Percentiles rank a stretch among this genome's conserved stretches.
Conservation (phyloP, 2,113 vertebrate genomes). For the Emydocephalus ijimae region DNA sequence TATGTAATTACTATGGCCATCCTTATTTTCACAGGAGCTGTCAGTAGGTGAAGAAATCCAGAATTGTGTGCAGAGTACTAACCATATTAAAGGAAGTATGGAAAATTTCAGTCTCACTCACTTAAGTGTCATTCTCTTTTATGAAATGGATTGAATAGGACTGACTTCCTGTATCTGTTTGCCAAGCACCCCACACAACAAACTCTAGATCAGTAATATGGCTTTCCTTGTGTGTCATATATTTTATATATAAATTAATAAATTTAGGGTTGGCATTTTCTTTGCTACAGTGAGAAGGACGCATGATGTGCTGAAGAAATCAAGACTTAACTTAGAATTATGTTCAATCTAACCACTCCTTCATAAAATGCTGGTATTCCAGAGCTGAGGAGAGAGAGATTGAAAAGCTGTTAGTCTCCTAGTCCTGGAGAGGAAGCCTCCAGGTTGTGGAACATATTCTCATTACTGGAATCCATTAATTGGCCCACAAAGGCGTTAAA, state of each 20-base stretch:
- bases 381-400: background rate
- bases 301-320: slow-evolving; percentile 78
- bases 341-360: background rate
- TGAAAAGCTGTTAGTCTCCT: background rate
- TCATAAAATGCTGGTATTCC: background rate
- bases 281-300: slow-evolving; percentile 83
- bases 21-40: too few relatives aligned
- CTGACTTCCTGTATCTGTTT: background rate
- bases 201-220: background rate
- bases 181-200: background rate
- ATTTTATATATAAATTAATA: too few relatives aligned
- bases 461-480: background rate
- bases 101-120: slow-evolving; percentile 83
- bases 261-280: background rate
- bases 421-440: background rate
- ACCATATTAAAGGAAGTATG: slow-evolving; percentile 82
- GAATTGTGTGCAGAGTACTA: slow-evolving; percentile 66
- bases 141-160: background rate
- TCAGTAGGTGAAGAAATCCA: slow-evolving; percentile 33
- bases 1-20: too few relatives aligned
- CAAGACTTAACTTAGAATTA: slow-evolving; percentile 86
- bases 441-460: background rate
- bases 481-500: background rate
- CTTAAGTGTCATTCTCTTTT: slow-evolving; percentile 49
- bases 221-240: background rate